Percentiles rank a stretch among this genome's conserved stretches.
phyloP scores from a whole-genome alignment of 1,140 invertebrate species.

The Megalopta genalis region DNA sequence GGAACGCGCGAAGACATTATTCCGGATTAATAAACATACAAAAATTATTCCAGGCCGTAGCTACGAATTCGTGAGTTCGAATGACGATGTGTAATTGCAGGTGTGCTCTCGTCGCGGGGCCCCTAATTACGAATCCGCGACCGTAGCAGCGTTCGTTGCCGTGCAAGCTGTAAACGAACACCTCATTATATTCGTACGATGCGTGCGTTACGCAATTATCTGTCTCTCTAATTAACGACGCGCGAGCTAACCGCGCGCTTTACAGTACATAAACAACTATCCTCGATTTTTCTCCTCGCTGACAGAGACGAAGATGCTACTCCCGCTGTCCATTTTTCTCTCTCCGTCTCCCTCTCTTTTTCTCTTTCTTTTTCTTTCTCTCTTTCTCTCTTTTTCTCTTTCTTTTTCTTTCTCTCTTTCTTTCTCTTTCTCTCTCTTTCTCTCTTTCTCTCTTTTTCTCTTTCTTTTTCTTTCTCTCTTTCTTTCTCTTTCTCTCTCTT shows the following conservation, averaged over 20 bases:
- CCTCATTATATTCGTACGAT: constrained; percentile 10
- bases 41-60: not conserved
- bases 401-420: no score
- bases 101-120: not conserved
- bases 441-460: no score
- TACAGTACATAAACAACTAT: not conserved
- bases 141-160: not conserved
- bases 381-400: no score
- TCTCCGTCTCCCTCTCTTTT: no score
- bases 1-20: no score
- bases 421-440: no score
- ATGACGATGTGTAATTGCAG: not conserved
- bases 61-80: not conserved
- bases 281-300: not conserved
- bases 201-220: constrained; percentile 1
- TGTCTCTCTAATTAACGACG: not conserved
- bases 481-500: no score
- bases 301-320: not conserved
- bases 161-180: constrained; percentile 12
- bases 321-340: no score
- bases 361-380: no score
- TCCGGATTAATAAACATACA: not conserved
- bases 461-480: no score
- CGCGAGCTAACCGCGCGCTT: not conserved
- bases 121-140: not conserved